Conservation (phyloP, 1,140 invertebrate species). For the Thaumatotibia leucotreta region DNA sequence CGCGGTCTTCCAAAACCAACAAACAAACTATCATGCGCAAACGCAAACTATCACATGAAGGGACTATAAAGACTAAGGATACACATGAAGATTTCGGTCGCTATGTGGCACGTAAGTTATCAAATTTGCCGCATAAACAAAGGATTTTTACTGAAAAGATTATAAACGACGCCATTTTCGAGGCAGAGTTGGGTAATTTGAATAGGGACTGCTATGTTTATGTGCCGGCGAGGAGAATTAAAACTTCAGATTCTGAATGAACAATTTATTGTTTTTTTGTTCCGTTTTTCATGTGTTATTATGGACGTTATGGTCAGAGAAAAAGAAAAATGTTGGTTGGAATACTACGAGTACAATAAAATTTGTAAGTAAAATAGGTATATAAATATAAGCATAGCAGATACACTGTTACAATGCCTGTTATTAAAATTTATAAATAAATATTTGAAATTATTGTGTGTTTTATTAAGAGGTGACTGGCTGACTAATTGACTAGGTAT, state of each 20-base stretch:
- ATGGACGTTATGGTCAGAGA: no score
- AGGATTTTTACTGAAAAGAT: neutral
- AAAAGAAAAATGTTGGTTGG: no score
- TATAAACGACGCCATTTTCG: neutral
- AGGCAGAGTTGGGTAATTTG: neutral
- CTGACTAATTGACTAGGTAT: no score
- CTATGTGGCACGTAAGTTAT: neutral
- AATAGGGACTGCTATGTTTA: neutral
- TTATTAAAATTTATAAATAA: no score
- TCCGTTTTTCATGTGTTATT: neutral
- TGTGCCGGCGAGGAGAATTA: neutral
- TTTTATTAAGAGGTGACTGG: no score
- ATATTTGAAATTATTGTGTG: no score
- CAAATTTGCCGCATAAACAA: neutral
- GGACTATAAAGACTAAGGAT: neutral
- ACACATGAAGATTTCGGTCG: neutral
- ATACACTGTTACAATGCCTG: no score
- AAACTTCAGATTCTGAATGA: neutral
- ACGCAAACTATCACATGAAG: neutral
- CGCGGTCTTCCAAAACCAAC: neutral
- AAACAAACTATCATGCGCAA: neutral
- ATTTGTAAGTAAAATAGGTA: no score
- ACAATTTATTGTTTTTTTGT: neutral
- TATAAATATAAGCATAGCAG: no score
- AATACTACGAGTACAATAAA: no score